Evolutionary conservation across 2,113 vertebrate genomes (phyloP), one percentile per base, ranked within the genome.

Genomic region (Callipepla squamata): DNA sequence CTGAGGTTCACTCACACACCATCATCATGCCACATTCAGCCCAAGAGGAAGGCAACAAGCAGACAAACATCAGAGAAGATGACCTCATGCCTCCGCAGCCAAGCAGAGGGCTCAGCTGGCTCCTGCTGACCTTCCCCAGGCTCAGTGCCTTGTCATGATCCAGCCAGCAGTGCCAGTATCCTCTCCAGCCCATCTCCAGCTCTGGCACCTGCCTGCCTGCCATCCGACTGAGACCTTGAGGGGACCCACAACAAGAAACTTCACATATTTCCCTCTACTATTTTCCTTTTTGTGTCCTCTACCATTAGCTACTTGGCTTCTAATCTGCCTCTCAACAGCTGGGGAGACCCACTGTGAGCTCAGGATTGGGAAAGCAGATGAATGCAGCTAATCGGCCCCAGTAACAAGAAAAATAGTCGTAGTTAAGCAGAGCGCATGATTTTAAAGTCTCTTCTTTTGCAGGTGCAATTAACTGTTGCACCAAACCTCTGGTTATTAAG

Each of bases 41-140:
- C 25, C 2, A 2, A 18, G 5, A 26, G 53, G 23, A 62, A 69
- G 44, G 22, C n/a, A 40, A 19, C 0, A 4, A 13, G 14, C 2
- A 13, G 42, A 25, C 13, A 40, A 40, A 19, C 26, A 36, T 17
- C 80, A 36, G 44, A 45, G 5, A 3, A 58, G 22, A 75, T 0
- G 19, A 14, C 11, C 11, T 58, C 30, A 40, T 32, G 42, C 36
- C 42, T 13, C 55, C 13, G 26, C 11, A 61, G 25, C 9, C 30
- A 61, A 22, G 13, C 25, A 16, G 26, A 72, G 18, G 32, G 5
- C 34, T 59, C 28, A 21, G 11, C n/a, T n/a, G 15, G 30, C 26
- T 44, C 45, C 38, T 77, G 45, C 36, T 48, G 47, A 50, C 34
- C 15, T 66, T 3, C 18, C 21, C 70, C 5, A 23, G 11, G 30